A percentile compares a stretch with the other conserved stretches of the same genome.
Conservation (phyloP, 2,797 vertebrate genomes). For the Octomys mimax region DNA sequence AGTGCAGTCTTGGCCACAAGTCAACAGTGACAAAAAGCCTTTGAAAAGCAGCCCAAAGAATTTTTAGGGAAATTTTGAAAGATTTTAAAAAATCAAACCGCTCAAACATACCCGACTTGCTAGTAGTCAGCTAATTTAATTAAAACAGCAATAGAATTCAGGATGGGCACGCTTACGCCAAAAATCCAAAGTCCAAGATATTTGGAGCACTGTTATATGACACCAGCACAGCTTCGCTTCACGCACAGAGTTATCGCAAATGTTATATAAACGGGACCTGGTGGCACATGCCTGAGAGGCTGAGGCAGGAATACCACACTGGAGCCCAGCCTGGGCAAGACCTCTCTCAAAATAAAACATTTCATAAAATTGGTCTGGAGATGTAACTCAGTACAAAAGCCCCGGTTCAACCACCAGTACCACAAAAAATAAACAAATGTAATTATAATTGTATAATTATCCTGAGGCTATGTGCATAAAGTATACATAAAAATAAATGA, state of each 20-base stretch:
- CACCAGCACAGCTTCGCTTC: neutral
- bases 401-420: neutral
- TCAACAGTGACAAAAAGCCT: neutral
- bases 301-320: neutral
- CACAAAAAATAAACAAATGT: neutral
- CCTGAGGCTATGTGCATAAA: neutral
- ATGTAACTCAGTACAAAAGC: neutral
- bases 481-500: neutral
- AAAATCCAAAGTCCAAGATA: neutral
- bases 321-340: neutral
- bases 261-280: neutral
- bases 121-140: neutral
- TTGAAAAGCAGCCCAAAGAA: neutral
- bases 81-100: conserved; percentile 18
- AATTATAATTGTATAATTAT: neutral
- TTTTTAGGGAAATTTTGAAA: conserved; percentile 34
- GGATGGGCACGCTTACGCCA: neutral
- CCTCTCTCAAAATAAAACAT: neutral
- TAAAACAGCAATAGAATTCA: conserved; percentile 12
- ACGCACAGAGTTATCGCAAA: neutral
- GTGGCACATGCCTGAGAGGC: neutral
- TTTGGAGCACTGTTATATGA: neutral
- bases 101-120: neutral
- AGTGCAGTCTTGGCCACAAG: neutral
- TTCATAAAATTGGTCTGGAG: neutral